These are phyloP conservation scores for Idaea aversata DNA, from an alignment of 2,888 invertebrate species.

Conservation along the genomic window DNA sequence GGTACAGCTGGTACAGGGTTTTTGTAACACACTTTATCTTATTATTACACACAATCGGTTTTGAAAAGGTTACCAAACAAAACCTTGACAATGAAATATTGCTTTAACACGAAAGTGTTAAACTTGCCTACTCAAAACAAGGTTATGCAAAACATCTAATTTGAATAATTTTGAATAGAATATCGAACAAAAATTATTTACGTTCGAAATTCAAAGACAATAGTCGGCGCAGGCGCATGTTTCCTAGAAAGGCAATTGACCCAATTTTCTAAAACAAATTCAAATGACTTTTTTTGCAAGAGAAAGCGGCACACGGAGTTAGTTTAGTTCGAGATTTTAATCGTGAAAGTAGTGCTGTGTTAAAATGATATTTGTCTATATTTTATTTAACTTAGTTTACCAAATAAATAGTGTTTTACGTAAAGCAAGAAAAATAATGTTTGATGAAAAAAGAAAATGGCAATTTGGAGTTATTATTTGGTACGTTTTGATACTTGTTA, in stretches of 20 bases:
- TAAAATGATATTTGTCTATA: constrained; percentile 32
- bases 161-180: constrained; percentile 16
- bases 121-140: not conserved
- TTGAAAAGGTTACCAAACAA: not conserved
- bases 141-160: constrained; percentile 24
- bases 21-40: not conserved
- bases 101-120: not conserved
- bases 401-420: constrained; percentile 43
- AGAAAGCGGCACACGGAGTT: constrained; percentile 61
- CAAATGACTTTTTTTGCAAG: constrained; percentile 74
- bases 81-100: not conserved
- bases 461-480: not conserved
- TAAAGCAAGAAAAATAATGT: constrained; percentile 14
- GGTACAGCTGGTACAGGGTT: no score
- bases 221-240: constrained; percentile 32
- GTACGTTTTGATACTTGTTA: not conserved
- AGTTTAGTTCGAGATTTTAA: constrained; percentile 60
- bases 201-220: constrained; percentile 21
- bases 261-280: constrained; percentile 73
- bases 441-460: not conserved
- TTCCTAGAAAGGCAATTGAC: constrained; percentile 64
- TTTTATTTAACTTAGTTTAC: constrained; percentile 41
- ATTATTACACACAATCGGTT: not conserved
- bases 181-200: constrained; percentile 27
- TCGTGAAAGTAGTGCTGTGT: constrained; percentile 62